phyloP scores from a whole-genome alignment of 2,888 invertebrate species.

The Eumacrocentrus americanus region DNA sequence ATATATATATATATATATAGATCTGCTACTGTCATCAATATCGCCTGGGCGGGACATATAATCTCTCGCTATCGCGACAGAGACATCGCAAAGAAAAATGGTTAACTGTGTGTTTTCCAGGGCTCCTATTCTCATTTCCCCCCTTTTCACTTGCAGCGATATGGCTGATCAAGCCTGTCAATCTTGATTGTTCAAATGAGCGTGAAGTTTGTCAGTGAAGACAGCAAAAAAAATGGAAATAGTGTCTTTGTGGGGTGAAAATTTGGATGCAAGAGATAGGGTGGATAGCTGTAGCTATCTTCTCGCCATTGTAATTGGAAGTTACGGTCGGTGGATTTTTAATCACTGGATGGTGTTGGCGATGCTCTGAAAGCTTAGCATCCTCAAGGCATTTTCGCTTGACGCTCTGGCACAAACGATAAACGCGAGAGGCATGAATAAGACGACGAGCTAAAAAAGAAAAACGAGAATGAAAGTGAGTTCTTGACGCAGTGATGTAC shows the following conservation, averaged over 20 bases:
- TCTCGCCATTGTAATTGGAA: conserved; percentile 12
- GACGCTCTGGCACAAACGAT: conserved; percentile 33
- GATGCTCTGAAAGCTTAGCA: conserved; percentile 13
- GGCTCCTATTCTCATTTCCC: not conserved
- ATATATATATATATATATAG: too few species aligned
- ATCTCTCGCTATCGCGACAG: conserved; percentile 42
- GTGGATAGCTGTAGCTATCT: not conserved
- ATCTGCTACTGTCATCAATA: conserved; percentile 46
- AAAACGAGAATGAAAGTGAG: conserved; percentile 22
- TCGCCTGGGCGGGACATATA: conserved; percentile 41
- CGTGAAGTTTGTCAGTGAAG: conserved; percentile 10
- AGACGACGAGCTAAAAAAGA: conserved; percentile 26
- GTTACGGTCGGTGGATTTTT: conserved; percentile 23
- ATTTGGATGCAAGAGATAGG: not conserved
- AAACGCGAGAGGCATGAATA: conserved; percentile 34
- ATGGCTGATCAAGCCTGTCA: conserved; percentile 7
- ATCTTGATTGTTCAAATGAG: conserved; percentile 5
- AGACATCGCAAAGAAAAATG: conserved; percentile 46
- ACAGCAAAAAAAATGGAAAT: conserved; percentile 1
- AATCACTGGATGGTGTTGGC: conserved; percentile 22
- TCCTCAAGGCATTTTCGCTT: conserved; percentile 18
- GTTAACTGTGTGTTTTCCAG: conserved; percentile 29
- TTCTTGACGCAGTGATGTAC: conserved; percentile 25
- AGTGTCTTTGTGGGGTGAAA: not conserved
- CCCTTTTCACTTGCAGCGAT: conserved; percentile 1